Conservation (phyloP, 2,113 vertebrate genomes). For the Oncorhynchus keta region DNA sequence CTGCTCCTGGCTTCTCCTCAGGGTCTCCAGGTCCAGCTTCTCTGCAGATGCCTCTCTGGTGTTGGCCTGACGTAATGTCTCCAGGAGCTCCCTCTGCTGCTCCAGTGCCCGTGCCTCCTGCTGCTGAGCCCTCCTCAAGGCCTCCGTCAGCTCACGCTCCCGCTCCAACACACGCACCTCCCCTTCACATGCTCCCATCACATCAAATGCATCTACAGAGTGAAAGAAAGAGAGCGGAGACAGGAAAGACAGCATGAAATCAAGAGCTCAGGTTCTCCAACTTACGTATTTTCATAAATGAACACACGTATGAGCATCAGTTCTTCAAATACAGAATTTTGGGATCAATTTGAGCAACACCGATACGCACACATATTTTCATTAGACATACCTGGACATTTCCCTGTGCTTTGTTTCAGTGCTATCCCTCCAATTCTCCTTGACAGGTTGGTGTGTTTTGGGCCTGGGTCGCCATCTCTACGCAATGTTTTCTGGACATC, state of each 20-base stretch:
- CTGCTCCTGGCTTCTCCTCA: constrained; percentile 62
- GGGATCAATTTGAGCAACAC: neutral
- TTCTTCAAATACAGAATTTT: neutral
- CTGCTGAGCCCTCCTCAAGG: constrained; percentile 65
- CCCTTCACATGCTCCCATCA: constrained; percentile 11
- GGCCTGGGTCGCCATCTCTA: neutral
- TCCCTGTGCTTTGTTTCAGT: neutral
- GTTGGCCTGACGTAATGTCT: constrained; percentile 47
- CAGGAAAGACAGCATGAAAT: neutral
- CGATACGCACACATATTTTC: neutral
- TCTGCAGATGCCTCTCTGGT: constrained; percentile 61
- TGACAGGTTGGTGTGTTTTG: neutral
- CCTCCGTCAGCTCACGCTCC: constrained; percentile 63
- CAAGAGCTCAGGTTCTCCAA: neutral
- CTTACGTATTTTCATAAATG: neutral
- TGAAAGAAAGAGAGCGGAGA: neutral
- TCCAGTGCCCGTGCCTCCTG: constrained; percentile 65
- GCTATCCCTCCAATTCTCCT: neutral
- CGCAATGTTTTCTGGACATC: neutral
- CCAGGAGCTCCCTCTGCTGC: constrained; percentile 63
- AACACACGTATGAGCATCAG: neutral
- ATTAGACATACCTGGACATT: constrained; percentile 30
- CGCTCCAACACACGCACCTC: constrained; percentile 43
- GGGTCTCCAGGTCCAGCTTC: constrained; percentile 50
- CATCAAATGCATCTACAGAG: constrained; percentile 9